phyloP scores from a whole-genome alignment of 2,888 invertebrate species.

The Drepanosiphum platanoidis region DNA sequence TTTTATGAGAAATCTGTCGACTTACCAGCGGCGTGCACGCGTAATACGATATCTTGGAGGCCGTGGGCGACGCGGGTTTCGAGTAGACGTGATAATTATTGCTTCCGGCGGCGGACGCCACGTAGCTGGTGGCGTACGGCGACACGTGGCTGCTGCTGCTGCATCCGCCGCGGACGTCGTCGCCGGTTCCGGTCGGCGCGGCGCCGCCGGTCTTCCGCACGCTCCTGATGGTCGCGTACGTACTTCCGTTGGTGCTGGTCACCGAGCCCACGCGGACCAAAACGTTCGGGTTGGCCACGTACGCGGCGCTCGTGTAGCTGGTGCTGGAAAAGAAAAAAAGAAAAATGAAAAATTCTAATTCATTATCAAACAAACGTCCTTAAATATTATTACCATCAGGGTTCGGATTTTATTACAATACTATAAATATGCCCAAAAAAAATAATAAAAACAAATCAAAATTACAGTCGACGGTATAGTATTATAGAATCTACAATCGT shows the following conservation, averaged over 20 bases:
- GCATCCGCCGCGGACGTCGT: constrained; percentile 70
- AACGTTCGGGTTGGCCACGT: constrained; percentile 81
- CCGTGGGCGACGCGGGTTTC: constrained; percentile 72
- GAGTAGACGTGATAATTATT: constrained; percentile 69
- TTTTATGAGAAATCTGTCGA: constrained; percentile 66
- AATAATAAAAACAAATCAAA: no score
- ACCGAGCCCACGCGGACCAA: constrained; percentile 79
- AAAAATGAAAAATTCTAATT: no score
- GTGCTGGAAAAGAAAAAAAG: constrained; percentile 72
- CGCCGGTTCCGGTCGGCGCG: constrained; percentile 67
- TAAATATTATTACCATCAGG: no score
- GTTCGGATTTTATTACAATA: no score
- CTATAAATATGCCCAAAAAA: no score
- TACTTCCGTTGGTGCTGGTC: constrained; percentile 79
- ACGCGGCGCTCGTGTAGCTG: constrained; percentile 80
- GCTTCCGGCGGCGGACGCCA: constrained; percentile 63
- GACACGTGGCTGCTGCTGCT: constrained; percentile 73
- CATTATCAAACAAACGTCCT: no score
- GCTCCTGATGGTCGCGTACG: constrained; percentile 85
- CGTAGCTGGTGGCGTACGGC: constrained; percentile 75
- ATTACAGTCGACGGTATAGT: no score
- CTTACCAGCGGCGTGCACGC: constrained; percentile 78
- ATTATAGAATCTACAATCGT: no score
- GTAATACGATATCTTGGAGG: constrained; percentile 78
- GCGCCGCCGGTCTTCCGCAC: constrained; percentile 75